Base-by-base conservation (phyloP, 2,797 vertebrate genomes). In the Sebastes alutus region DNA sequence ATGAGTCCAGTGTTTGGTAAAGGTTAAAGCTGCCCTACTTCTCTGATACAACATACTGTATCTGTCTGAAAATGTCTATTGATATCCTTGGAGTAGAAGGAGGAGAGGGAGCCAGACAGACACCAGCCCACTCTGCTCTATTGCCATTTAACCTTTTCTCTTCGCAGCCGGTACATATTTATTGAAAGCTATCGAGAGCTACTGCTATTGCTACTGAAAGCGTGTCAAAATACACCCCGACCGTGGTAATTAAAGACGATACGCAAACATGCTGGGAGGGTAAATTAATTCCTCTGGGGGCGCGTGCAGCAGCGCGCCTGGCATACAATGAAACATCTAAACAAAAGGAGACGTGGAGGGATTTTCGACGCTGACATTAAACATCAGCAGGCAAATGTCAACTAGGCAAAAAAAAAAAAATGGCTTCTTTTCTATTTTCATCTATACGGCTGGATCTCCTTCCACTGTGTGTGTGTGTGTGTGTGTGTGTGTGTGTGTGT, bases 371-470 rank as follows among this genome's bases (percentile, higher is more conserved):
- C 70, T 86, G 88, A 91, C 76, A 90, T 92, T 89, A 92, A 93
- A 89, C 82, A 83, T 90, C 83, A 79, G 79, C 81, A 75, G 80
- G 80, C 80, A 92, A 93, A 93, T 90, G 86, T 85, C 89, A 90
- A 69, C 33, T 4, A 62, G 73, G 84, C 83, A 82, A 77, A 83
- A 35, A 61, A 10, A 25, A 18, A 62, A 32, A 11, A 49, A 54
- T 13, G 11, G 1, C 27, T 20, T 12, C 0, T 82, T 49, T 68
- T 78, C 61, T 5, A n/a, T 85, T 86, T 85, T 71, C 70, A 80
- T 89, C 70, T 69, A 63, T 87, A 67, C 11, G 32, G 25, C 38
- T 65, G 29, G 23, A 70, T 71, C 70, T 58, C 61, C n/a, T 32
- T 6, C 46, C 3, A 35, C 5, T 27, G 27, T 27, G 27, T 25